Evolutionary conservation across 2,113 vertebrate species (phyloP), one percentile per base, ranked within the genome.

Genomic region (Grantiella picta): DNA sequence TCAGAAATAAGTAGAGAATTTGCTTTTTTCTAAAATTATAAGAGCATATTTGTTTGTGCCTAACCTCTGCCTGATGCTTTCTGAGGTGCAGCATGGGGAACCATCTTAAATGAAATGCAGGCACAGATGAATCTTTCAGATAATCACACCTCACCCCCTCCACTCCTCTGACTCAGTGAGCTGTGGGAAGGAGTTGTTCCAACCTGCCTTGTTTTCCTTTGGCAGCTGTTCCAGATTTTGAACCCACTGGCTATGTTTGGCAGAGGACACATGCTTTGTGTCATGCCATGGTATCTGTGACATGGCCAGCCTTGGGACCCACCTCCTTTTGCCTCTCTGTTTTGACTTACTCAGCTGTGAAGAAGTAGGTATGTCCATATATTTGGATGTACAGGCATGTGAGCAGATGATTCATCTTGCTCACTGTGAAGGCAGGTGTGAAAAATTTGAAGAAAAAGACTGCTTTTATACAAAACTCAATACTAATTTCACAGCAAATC

Each of bases 401-500:
- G 40, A 84, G 42, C 36, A 71, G 52, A 38, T 31, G 29, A 79
- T 84, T 92, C 44, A 52, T 57, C 72, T 88, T 52, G 49, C 61
- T 89, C n/a, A 13, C 40, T 82, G 73, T 71, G 80, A 88, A 90
- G 60, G 79, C 36, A 84, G 22, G 53, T 77, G 60, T 86, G 68
- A 91, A 93, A 61, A 89, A 80, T 15, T 16, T 70, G 53, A 57
- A 90, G 72, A 56, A 40, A 85, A 86, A 47, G 44, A 17, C 42
- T 61, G 16, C 38, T 89, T 91, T 88, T 91, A 75, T 82, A 56
- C 23, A 72, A 88, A 95, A 96, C 63, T 85, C 85, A 82, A 90
- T 93, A 71, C 54, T 76, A 45, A 65, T 83, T 93, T 83, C 31
- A 88, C 71, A 78, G 86, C 78, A 94, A 94, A 95, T 96, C 77